Percentiles rank a stretch among this genome's conserved stretches.
Evolutionary conservation across 2,888 invertebrate species (phyloP).

Genomic region (Lordiphosa fenestrarum): DNA sequence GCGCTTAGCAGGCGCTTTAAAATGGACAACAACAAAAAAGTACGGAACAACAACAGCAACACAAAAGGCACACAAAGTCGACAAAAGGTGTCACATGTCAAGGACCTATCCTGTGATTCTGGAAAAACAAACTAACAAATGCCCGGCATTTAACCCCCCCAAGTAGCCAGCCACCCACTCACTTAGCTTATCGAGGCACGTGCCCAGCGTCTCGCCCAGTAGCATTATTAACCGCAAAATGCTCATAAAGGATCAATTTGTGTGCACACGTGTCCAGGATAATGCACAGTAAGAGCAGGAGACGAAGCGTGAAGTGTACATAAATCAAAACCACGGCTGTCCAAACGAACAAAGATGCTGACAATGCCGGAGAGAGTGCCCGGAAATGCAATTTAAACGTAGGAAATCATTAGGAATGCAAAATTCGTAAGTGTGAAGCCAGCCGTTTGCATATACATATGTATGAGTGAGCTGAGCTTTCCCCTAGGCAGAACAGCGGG

Average conservation of each 20-base stretch:
- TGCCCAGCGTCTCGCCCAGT: constrained; percentile 45
- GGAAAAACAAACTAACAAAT: constrained; percentile 38
- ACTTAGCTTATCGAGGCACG: constrained; percentile 70
- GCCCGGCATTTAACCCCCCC: constrained; percentile 29
- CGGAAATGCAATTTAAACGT: constrained; percentile 38
- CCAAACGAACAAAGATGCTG: constrained; percentile 39
- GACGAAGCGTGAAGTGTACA: constrained; percentile 60
- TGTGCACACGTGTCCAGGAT: constrained; percentile 71
- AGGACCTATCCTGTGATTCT: constrained; percentile 32
- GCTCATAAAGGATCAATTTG: constrained; percentile 74
- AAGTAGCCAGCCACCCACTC: constrained; percentile 20
- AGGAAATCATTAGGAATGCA: constrained; percentile 33
- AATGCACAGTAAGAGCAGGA: constrained; percentile 37
- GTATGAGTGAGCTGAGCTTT: background rate
- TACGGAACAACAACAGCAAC: constrained; percentile 19
- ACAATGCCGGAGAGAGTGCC: constrained; percentile 18
- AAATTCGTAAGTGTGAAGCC: constrained; percentile 3
- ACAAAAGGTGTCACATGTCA: constrained; percentile 78
- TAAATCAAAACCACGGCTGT: constrained; percentile 62
- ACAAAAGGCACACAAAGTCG: constrained; percentile 48
- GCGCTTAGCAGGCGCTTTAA: constrained; percentile 47
- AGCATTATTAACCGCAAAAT: constrained; percentile 75
- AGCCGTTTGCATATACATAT: background rate
- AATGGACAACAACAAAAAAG: constrained; percentile 13
- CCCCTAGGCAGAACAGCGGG: too few species aligned